These are phyloP conservation scores for Xiphophorus maculatus DNA, from an alignment of 2,113 vertebrate species.

Conservation along the genomic window DNA sequence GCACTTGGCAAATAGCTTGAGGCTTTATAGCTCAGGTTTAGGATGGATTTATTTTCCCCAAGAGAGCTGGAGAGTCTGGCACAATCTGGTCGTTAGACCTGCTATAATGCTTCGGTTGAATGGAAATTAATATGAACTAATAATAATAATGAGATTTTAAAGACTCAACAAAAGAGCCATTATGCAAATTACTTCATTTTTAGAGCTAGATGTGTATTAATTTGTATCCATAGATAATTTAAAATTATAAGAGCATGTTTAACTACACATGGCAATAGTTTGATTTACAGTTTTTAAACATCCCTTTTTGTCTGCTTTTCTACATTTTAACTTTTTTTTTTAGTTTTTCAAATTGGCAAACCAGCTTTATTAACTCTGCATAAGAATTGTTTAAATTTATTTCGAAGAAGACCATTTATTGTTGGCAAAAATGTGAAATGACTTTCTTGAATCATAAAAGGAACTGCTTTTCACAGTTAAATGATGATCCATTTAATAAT, in stretches of 20 bases:
- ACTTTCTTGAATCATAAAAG: too few species aligned
- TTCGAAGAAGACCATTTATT: background rate
- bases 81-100: background rate
- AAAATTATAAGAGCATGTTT: background rate
- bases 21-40: background rate
- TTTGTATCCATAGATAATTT: background rate
- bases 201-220: background rate
- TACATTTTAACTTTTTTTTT: background rate
- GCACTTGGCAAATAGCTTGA: slow-evolving; percentile 24
- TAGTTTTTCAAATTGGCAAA: too few species aligned
- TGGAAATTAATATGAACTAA: background rate
- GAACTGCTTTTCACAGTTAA: too few species aligned
- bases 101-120: background rate
- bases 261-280: background rate
- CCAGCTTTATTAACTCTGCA: too few species aligned
- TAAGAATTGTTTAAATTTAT: too few species aligned
- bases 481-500: too few species aligned
- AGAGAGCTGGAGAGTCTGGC: background rate
- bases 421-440: too few species aligned
- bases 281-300: background rate
- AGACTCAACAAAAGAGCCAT: background rate
- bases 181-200: background rate
- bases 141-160: background rate
- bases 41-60: slow-evolving; percentile 5
- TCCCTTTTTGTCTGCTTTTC: background rate